Conservation (phyloP, 92 coral and sea anemone species). For the Siderastrea radians region DNA sequence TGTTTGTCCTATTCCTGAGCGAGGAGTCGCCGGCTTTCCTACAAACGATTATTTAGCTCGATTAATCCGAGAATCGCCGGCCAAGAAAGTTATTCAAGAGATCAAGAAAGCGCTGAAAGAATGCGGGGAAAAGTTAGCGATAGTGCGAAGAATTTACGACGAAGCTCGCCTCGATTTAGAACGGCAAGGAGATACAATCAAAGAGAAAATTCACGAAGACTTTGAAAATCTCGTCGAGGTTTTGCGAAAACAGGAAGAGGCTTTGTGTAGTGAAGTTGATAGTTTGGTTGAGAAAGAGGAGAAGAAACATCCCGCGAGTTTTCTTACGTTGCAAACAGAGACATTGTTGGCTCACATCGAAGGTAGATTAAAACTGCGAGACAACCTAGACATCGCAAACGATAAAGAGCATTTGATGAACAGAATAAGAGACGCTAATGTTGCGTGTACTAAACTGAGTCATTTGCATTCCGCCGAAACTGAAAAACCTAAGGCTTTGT, state of each 20-base stretch:
- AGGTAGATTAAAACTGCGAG: conserved; percentile 69
- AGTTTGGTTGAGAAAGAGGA: conserved; percentile 56
- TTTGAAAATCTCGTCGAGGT: conserved; percentile 78
- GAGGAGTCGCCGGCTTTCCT: conserved; percentile 73
- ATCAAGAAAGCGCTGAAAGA: conserved; percentile 63
- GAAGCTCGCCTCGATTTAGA: conserved; percentile 54
- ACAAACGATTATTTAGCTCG: conserved; percentile 56
- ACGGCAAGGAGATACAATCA: conserved; percentile 64
- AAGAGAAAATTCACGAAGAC: conserved; percentile 77
- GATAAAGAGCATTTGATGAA: conserved; percentile 73
- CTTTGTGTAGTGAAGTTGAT: conserved; percentile 73
- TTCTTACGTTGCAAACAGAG: conserved; percentile 63
- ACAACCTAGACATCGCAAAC: conserved; percentile 53
- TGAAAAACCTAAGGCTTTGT: conserved; percentile 60
- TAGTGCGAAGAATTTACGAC: conserved; percentile 48
- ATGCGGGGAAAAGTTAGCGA: conserved; percentile 52
- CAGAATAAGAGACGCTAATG: conserved; percentile 70
- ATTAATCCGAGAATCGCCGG: conserved; percentile 74
- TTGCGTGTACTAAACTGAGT: conserved; percentile 61
- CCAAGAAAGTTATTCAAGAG: conserved; percentile 71
- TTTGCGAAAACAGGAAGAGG: conserved; percentile 72
- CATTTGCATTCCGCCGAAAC: conserved; percentile 57
- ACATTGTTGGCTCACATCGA: conserved; percentile 63
- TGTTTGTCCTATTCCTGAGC: conserved; percentile 58
- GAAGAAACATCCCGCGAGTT: conserved; percentile 63